Evolutionary conservation across 2,888 invertebrate species (phyloP).

Genomic region (Branchipolynoe longqiensis): DNA sequence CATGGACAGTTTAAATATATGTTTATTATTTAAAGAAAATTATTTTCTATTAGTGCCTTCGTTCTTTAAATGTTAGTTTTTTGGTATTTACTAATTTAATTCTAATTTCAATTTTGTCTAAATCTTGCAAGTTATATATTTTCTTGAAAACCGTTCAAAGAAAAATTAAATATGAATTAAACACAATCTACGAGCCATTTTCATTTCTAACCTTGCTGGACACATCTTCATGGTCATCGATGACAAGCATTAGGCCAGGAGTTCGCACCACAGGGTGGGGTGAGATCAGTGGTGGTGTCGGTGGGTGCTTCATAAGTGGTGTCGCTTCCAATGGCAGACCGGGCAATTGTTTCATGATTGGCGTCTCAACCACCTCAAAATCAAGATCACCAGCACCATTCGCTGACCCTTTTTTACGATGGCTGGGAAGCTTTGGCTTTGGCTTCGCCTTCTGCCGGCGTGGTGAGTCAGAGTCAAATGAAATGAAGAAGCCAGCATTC

Average conservation of each 20-base stretch:
- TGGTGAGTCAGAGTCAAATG: slow-evolving; percentile 90
- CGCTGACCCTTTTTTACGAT: slow-evolving; percentile 60
- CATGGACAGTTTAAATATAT: too few species aligned
- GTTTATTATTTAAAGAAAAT: too few species aligned
- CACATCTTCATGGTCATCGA: slow-evolving; percentile 85
- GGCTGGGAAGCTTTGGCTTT: slow-evolving; percentile 84
- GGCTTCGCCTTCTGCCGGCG: slow-evolving; percentile 92
- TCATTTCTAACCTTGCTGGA: background rate
- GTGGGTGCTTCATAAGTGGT: background rate
- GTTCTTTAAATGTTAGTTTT: too few species aligned
- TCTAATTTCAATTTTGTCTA: too few species aligned
- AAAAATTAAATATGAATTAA: too few species aligned
- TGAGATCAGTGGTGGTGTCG: slow-evolving; percentile 30
- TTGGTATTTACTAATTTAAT: too few species aligned
- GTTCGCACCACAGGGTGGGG: slow-evolving; percentile 54
- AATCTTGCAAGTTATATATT: too few species aligned
- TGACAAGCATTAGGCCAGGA: slow-evolving; percentile 83
- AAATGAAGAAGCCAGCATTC: slow-evolving; percentile 89
- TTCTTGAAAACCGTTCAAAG: too few species aligned
- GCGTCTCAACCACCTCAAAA: too few species aligned
- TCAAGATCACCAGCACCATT: slow-evolving; percentile 1
- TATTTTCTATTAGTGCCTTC: too few species aligned
- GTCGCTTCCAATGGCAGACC: background rate
- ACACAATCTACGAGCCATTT: too few species aligned
- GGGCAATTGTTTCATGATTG: background rate